Evolutionary conservation across 2,797 vertebrate genomes (phyloP), one percentile per base, ranked within the genome.

Genomic region (Protosalanx chinensis): DNA sequence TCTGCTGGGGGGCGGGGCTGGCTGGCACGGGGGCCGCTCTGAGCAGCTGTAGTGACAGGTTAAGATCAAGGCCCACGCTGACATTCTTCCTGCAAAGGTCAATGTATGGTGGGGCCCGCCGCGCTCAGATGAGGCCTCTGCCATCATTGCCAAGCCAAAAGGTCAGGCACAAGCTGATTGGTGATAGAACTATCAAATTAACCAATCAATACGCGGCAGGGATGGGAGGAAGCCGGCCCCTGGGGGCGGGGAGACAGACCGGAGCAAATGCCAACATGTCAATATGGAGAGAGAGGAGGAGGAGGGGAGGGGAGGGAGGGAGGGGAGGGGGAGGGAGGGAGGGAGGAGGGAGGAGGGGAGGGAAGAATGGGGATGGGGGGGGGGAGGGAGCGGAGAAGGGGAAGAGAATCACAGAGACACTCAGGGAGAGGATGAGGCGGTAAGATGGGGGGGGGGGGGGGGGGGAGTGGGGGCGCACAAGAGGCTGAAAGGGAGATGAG

Each of bases 111-210:
- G 90, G 93, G 93, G 92, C 92, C 92, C 89, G 91, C 91, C 81
- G 93, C 91, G 93, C 92, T 93, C 93, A 93, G 95, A 95, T 94
- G 94, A 94, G 93, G 92, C 91, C 93, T 91, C 91, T 92, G 91
- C 93, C 92, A 95, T 96, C 94, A 96, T 95, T 92, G 95, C 94
- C 93, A 92, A 93, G 94, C 93, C 90, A 91, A 97, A 94, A 98
- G 96, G 97, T 97, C 96, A 98, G 94, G 92, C 93, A 94, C 92
- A 92, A 95, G 93, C 94, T 94, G 95, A 97, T 96, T 96, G 94
- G 95, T 96, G 95, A 97, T 96, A 95, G 94, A 96, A 96, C 94
- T 94, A 98, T 97, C 94, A 96, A 95, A 97, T 95, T 93, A 96
- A 94, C 93, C 94, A 95, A 97, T 96, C 95, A 94, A 98, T 97